Base-by-base conservation (phyloP, 1,140 invertebrate genomes). In the Cyrtorhinus lividipennis region DNA sequence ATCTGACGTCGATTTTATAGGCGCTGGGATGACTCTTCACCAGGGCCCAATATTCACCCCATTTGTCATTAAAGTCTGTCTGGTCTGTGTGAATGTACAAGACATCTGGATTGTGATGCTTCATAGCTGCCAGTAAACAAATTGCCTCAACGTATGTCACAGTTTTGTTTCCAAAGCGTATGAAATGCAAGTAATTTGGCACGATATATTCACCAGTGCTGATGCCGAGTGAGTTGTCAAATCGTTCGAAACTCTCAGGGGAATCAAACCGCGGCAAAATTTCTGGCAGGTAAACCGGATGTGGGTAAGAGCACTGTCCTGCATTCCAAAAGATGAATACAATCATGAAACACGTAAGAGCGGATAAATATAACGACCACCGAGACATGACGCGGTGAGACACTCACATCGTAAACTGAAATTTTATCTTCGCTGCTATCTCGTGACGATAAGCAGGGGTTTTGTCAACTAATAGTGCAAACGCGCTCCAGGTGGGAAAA, bases 61-160 rank as follows among this genome's bases (percentile, higher is more conserved):
- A 58, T n/a, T 24, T 38, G 23, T 56, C 61, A 20, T 2, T 13
- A 13, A 48, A 48, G 18, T 48, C 2, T 3, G 8, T 27, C 18
- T 64, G 15, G 56, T 69, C 63, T 5, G 64, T 69, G 62, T 69
- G 68, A 25, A 69, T 57, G 22, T 66, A 64, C 15, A 69, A 61
- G 24, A 63, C 61, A 13, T 68, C 64, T 1, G 68, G 68, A 25
- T 62, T 65, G 30, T 69, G 68, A 24, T 67, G 59, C 56, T 66
- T 64, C 26, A 68, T 64, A 1, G 63, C 67, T 0, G 66, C 56
- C 58, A 67, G 56, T 10, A 69, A 57, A 56, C 60, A 64, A 2
- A 68, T 57, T 13, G 62, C 56, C 22, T 67, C 62, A 1, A 66
- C 58, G 56, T 65, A 67, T 18, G 24, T 56, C n/a, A 68, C 46